Percentiles rank a stretch among this genome's conserved stretches.
phyloP scores from a whole-genome alignment of 2,888 invertebrate species.

The Spialia ferax region DNA sequence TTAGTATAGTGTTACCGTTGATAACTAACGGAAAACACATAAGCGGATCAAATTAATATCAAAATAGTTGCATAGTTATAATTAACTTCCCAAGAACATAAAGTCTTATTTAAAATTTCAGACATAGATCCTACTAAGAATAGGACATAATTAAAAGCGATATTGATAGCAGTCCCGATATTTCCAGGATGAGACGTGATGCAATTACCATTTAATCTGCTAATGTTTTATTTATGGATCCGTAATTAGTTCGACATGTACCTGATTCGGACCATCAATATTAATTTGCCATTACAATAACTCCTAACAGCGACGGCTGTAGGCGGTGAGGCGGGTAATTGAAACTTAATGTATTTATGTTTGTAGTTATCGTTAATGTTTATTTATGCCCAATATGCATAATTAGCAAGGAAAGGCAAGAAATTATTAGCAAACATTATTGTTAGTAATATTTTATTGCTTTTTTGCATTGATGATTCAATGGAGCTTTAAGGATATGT shows the following conservation, averaged over 20 bases:
- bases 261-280: slow-evolving; percentile 63
- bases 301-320: slow-evolving; percentile 43
- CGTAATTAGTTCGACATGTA: slow-evolving; percentile 58
- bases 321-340: slow-evolving; percentile 52
- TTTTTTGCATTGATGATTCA: slow-evolving; percentile 3
- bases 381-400: slow-evolving; percentile 37
- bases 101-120: slow-evolving; percentile 5
- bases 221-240: slow-evolving; percentile 62
- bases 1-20: too few species aligned
- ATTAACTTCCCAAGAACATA: not conserved
- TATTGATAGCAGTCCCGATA: slow-evolving; percentile 35
- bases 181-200: slow-evolving; percentile 37
- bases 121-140: slow-evolving; percentile 15
- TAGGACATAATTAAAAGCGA: slow-evolving; percentile 28
- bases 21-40: not conserved
- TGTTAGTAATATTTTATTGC: not conserved
- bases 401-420: slow-evolving; percentile 19
- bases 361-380: slow-evolving; percentile 42
- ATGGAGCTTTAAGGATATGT: not conserved
- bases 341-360: slow-evolving; percentile 49
- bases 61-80: not conserved
- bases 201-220: slow-evolving; percentile 41
- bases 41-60: not conserved
- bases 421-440: slow-evolving; percentile 8
- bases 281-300: slow-evolving; percentile 70